These are phyloP conservation scores for Cylas formicarius DNA, from an alignment of 1,140 invertebrate genomes.

Conservation along the genomic window DNA sequence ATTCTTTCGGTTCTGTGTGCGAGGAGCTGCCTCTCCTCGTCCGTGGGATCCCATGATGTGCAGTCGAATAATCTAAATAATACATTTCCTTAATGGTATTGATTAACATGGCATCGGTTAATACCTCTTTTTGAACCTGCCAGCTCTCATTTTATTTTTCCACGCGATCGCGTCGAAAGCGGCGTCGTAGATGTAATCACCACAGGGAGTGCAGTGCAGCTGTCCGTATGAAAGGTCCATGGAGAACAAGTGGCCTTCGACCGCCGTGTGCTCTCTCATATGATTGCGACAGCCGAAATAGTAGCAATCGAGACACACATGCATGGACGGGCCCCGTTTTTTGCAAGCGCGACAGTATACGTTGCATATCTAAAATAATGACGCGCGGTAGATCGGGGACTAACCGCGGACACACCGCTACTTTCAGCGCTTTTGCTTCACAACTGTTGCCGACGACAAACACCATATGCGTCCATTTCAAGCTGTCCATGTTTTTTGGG, in stretches of 20 bases:
- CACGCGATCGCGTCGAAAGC: conserved; percentile 46
- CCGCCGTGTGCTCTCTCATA: conserved; percentile 76
- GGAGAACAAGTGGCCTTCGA: conserved; percentile 73
- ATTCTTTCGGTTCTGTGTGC: conserved; percentile 66
- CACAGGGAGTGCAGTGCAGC: conserved; percentile 85
- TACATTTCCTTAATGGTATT: conserved; percentile 1
- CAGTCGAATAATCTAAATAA: conserved; percentile 33
- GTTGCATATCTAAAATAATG: conserved; percentile 55
- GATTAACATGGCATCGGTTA: background rate
- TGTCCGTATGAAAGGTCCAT: conserved; percentile 84
- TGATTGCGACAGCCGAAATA: conserved; percentile 87
- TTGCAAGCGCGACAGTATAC: conserved; percentile 73
- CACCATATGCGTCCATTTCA: conserved; percentile 62
- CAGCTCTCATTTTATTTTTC: conserved; percentile 39
- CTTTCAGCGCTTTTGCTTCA: conserved; percentile 55
- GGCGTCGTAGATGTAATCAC: conserved; percentile 68
- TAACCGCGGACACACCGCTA: conserved; percentile 8
- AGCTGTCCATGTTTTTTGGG: conserved; percentile 47
- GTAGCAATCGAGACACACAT: conserved; percentile 86
- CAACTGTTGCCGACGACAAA: conserved; percentile 65
- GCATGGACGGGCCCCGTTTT: conserved; percentile 64
- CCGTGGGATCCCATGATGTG: conserved; percentile 67
- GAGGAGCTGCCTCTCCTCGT: conserved; percentile 61
- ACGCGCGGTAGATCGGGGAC: conserved; percentile 4
- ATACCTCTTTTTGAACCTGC: conserved; percentile 31